These are phyloP conservation scores for Neoitamus cyanurus DNA, from an alignment of 2,888 invertebrate genomes.

Conservation along the genomic window DNA sequence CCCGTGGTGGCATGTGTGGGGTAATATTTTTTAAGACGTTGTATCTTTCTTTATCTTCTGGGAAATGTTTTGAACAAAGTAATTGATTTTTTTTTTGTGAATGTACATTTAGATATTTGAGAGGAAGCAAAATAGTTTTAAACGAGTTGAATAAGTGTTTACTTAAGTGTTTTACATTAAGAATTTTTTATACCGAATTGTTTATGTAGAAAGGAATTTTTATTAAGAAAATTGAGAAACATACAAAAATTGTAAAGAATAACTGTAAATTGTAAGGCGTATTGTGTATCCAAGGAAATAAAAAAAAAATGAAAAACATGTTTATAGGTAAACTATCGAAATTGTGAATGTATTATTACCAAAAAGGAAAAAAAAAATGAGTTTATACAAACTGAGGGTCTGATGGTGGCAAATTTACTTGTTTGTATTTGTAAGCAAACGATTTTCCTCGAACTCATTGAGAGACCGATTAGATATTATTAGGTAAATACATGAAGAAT, in stretches of 20 bases:
- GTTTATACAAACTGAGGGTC: not conserved
- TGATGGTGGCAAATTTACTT: not conserved
- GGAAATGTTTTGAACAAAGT: not conserved
- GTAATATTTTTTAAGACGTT: not conserved
- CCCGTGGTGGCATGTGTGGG: not conserved
- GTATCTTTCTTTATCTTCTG: not conserved
- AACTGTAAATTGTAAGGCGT: not conserved
- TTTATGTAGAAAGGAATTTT: constrained; percentile 20
- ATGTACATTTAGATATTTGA: not conserved
- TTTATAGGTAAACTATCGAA: not conserved
- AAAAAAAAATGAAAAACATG: not conserved
- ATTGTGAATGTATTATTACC: not conserved
- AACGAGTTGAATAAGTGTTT: not conserved
- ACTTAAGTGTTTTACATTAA: constrained; percentile 20
- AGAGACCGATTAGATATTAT: not conserved
- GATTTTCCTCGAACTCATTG: constrained; percentile 7
- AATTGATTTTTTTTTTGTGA: not conserved
- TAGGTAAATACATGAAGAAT: not conserved
- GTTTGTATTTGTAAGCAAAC: not conserved
- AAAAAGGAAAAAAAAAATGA: not conserved
- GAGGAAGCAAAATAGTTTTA: not conserved
- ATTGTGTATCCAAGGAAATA: not conserved
- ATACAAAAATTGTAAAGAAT: not conserved
- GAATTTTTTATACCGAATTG: constrained; percentile 36
- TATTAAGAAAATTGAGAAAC: not conserved